A percentile compares a stretch with the other conserved stretches of the same genome.
Conservation (phyloP, 2,113 vertebrate species). For the Orientallactaga bullata region DNA sequence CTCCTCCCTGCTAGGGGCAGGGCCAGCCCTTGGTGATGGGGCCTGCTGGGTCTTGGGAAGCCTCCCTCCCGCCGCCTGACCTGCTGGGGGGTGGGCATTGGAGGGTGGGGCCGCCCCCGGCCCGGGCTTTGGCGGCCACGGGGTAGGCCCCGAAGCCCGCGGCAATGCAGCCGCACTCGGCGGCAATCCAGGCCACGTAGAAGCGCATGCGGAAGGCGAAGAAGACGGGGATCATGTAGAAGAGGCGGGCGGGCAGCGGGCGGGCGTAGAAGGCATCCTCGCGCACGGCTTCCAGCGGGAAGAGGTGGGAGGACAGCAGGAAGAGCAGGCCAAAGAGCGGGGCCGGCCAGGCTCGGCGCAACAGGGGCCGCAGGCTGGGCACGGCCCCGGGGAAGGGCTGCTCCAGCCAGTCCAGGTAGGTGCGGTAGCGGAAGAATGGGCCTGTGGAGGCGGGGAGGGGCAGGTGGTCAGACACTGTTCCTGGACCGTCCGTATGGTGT, state of each 20-base stretch:
- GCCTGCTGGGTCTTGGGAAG: slow-evolving; percentile 65
- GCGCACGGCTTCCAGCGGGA: slow-evolving; percentile 91
- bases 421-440: slow-evolving; percentile 94
- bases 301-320: slow-evolving; percentile 87
- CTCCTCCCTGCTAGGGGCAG: slow-evolving; percentile 67
- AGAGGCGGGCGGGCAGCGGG: slow-evolving; percentile 89
- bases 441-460: slow-evolving; percentile 83
- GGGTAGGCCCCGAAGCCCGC: slow-evolving; percentile 95
- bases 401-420: slow-evolving; percentile 92
- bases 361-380: slow-evolving; percentile 89
- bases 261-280: slow-evolving; percentile 90
- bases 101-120: slow-evolving; percentile 93
- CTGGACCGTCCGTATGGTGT: too few species aligned
- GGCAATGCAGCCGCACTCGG: slow-evolving; percentile 93
- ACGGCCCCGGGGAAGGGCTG: slow-evolving; percentile 88
- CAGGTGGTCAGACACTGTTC: background rate
- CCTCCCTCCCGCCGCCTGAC: slow-evolving; percentile 80
- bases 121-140: slow-evolving; percentile 89
- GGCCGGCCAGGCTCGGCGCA: slow-evolving; percentile 89
- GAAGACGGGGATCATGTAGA: slow-evolving; percentile 94
- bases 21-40: slow-evolving; percentile 60
- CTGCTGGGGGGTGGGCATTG: slow-evolving; percentile 85
- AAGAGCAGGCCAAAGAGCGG: slow-evolving; percentile 91
- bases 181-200: slow-evolving; percentile 94
- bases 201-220: slow-evolving; percentile 96